These are phyloP conservation scores for Neuroscelio doddi DNA, from an alignment of 2,888 invertebrate genomes.

Conservation along the genomic window DNA sequence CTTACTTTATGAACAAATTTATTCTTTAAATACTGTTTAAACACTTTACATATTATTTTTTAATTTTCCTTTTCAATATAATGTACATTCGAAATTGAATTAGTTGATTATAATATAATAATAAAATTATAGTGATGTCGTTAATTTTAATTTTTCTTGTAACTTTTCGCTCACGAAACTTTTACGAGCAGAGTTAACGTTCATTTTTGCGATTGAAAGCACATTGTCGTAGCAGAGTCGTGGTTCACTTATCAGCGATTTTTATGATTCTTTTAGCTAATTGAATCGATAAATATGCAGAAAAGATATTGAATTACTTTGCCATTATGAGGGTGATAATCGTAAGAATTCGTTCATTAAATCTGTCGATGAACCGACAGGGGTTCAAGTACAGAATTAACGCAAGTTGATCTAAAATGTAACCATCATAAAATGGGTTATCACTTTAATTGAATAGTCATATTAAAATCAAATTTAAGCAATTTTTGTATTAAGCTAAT, in stretches of 20 bases:
- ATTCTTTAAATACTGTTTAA: too few relatives aligned
- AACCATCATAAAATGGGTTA: too few relatives aligned
- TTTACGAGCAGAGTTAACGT: constrained; percentile 5
- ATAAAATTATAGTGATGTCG: constrained; percentile 3
- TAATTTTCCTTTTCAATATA: too few relatives aligned
- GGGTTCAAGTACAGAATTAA: neutral
- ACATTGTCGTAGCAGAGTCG: neutral
- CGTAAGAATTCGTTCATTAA: constrained; percentile 58
- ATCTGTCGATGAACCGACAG: constrained; percentile 26
- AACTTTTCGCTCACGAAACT: neutral
- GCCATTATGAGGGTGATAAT: constrained; percentile 55
- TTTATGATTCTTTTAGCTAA: constrained; percentile 66
- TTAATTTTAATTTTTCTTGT: neutral
- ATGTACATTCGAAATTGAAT: too few relatives aligned
- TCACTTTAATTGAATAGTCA: too few relatives aligned
- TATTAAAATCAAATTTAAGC: too few relatives aligned
- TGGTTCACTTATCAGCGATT: constrained; percentile 46
- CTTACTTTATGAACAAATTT: too few relatives aligned
- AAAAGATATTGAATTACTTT: constrained; percentile 60
- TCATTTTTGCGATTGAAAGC: constrained; percentile 19
- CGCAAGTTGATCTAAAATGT: too few relatives aligned
- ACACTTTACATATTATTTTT: too few relatives aligned
- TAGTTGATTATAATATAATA: too few relatives aligned
- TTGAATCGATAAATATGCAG: constrained; percentile 61
- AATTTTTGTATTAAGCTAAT: too few relatives aligned